Evolutionary conservation across 2,797 vertebrate species (phyloP).

Genomic region (Tiaroga cobitis): DNA sequence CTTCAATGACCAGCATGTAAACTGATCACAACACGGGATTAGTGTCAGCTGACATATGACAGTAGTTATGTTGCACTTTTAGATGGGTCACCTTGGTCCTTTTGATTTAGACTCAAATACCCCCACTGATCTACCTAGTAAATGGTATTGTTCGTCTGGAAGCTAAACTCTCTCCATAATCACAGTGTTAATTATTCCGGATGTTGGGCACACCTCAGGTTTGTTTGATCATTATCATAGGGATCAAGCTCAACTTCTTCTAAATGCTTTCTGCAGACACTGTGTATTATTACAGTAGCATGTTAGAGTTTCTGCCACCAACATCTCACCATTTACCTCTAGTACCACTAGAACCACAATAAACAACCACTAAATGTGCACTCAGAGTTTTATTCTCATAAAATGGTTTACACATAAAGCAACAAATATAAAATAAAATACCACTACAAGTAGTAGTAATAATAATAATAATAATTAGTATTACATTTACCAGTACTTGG

Average conservation of each 20-base stretch:
- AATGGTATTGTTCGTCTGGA: constrained; percentile 13
- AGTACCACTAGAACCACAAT: not conserved
- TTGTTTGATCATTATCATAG: constrained; percentile 43
- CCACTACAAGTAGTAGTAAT: not conserved
- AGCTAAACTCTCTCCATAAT: constrained; percentile 36
- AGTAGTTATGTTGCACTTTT: constrained; percentile 17
- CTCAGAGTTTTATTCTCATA: not conserved
- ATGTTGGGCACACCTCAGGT: constrained; percentile 32
- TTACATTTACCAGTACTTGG: not conserved
- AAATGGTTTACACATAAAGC: not conserved
- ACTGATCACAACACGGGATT: constrained; percentile 5
- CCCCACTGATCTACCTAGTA: not conserved
- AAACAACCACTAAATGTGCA: not conserved
- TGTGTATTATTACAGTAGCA: not conserved
- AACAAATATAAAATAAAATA: not conserved
- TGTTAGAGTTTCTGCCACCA: constrained; percentile 14
- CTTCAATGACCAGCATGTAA: constrained; percentile 5
- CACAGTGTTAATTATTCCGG: constrained; percentile 43
- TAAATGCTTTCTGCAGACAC: constrained; percentile 12
- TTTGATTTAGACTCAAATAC: constrained; percentile 24
- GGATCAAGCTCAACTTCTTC: constrained; percentile 27
- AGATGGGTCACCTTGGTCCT: constrained; percentile 30
- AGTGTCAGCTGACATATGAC: constrained; percentile 25
- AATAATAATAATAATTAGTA: not conserved
- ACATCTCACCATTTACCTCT: not conserved